These are phyloP conservation scores for Cuniculus paca DNA, from an alignment of 2,797 vertebrate genomes.

Conservation along the genomic window DNA sequence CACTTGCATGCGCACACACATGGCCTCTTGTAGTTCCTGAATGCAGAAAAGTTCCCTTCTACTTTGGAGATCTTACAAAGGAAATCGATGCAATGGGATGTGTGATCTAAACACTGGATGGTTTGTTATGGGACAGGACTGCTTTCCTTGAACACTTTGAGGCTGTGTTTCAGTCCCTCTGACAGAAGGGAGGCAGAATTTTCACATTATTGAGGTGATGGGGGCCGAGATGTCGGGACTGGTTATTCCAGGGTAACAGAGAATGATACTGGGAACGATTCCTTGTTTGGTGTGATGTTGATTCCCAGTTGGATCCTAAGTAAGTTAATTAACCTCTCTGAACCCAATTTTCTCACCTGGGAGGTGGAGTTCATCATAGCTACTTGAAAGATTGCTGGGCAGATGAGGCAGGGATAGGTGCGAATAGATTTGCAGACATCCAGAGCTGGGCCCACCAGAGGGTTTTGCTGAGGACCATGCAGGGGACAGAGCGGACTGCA, in stretches of 20 bases:
- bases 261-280: background rate
- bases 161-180: background rate
- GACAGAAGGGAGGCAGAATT: background rate
- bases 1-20: no score
- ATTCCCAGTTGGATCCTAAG: constrained; percentile 20
- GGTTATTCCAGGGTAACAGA: background rate
- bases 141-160: background rate
- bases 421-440: background rate
- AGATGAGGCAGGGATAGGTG: fast-evolving
- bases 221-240: no score
- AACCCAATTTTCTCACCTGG: constrained; percentile 46
- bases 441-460: background rate
- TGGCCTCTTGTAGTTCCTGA: background rate
- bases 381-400: background rate
- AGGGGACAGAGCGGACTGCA: fast-evolving
- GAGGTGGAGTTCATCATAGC: background rate
- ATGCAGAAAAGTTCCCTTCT: background rate
- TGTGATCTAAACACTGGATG: background rate
- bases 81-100: background rate
- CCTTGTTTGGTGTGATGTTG: background rate
- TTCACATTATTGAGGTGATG: background rate
- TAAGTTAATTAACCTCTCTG: constrained; percentile 71
- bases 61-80: background rate
- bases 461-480: fast-evolving
- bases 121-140: background rate